Conservation (phyloP, 1,140 invertebrate species). For the Temnothorax nylanderi region DNA sequence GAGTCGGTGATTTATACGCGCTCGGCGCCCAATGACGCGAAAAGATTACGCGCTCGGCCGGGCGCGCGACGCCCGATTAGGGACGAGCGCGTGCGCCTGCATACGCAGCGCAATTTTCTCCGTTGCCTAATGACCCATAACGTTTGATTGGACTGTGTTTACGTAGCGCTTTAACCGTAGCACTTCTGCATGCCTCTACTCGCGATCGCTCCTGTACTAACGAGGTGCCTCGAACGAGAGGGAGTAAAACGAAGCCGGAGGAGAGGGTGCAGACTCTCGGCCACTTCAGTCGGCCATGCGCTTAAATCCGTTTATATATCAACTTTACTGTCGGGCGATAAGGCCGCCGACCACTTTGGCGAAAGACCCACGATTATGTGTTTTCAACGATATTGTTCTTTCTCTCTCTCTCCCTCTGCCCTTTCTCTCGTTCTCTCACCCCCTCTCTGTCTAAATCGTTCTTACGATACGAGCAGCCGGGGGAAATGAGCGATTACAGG, state of each 20-base stretch:
- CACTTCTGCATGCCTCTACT: conserved; percentile 3
- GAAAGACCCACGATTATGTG: conserved; percentile 39
- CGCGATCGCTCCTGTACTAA: conserved; percentile 43
- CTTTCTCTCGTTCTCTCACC: neutral
- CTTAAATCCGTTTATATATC: conserved; percentile 58
- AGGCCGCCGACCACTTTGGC: conserved; percentile 35
- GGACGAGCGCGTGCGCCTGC: conserved; percentile 69
- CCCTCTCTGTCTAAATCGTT: neutral
- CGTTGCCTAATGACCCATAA: conserved; percentile 84
- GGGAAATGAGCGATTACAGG: conserved; percentile 61
- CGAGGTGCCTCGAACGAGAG: conserved; percentile 54
- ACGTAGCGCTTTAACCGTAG: conserved; percentile 75
- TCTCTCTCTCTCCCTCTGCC: neutral
- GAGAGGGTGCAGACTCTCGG: neutral
- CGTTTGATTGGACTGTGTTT: conserved; percentile 83
- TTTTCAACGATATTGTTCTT: neutral
- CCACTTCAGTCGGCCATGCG: conserved; percentile 19
- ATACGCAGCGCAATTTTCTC: conserved; percentile 83
- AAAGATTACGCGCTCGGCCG: conserved; percentile 81
- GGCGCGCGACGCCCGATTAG: conserved; percentile 68
- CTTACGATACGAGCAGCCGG: neutral
- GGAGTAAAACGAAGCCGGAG: neutral
- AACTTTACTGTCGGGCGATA: conserved; percentile 63
- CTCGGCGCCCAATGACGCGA: conserved; percentile 81
- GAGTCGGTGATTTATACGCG: conserved; percentile 77